A percentile compares a stretch with the other conserved stretches of the same genome.
Conservation (phyloP, 2,888 invertebrate genomes). For the Pandemis cinnamomeana region DNA sequence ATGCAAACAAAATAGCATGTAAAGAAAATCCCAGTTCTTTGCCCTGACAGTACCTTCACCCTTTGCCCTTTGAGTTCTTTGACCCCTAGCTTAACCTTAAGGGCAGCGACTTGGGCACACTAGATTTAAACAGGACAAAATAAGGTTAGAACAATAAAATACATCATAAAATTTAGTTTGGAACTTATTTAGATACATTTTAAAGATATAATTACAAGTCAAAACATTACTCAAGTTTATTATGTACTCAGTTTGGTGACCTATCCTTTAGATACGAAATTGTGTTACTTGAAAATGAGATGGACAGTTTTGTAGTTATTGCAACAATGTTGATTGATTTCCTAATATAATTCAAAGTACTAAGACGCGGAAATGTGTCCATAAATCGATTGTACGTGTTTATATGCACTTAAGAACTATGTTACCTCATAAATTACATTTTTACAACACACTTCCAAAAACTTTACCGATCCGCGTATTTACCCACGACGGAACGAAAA, state of each 20-base stretch:
- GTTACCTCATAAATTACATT: too few species aligned
- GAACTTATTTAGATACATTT: too few species aligned
- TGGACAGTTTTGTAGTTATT: too few species aligned
- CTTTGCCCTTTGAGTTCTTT: conserved; percentile 18
- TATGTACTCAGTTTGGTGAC: not conserved
- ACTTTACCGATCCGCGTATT: too few species aligned
- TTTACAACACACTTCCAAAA: too few species aligned
- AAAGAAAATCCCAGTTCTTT: conserved; percentile 10
- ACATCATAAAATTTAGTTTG: too few species aligned
- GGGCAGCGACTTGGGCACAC: conserved; percentile 22
- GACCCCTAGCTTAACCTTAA: conserved; percentile 24
- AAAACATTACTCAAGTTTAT: not conserved
- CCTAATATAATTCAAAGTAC: too few species aligned
- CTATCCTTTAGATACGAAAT: not conserved
- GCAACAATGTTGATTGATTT: too few species aligned
- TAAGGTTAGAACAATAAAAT: not conserved
- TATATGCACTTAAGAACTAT: too few species aligned
- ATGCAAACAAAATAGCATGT: not conserved
- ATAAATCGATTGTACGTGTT: too few species aligned
- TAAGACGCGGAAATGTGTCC: too few species aligned
- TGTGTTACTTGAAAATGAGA: not conserved
- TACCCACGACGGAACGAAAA: too few species aligned
- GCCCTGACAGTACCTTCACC: conserved; percentile 10
- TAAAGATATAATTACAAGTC: not conserved
- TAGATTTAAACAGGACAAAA: conserved; percentile 9